Evolutionary conservation across 1,140 invertebrate species (phyloP), one percentile per base, ranked within the genome.

Genomic region (Drosophila nikananu): DNA sequence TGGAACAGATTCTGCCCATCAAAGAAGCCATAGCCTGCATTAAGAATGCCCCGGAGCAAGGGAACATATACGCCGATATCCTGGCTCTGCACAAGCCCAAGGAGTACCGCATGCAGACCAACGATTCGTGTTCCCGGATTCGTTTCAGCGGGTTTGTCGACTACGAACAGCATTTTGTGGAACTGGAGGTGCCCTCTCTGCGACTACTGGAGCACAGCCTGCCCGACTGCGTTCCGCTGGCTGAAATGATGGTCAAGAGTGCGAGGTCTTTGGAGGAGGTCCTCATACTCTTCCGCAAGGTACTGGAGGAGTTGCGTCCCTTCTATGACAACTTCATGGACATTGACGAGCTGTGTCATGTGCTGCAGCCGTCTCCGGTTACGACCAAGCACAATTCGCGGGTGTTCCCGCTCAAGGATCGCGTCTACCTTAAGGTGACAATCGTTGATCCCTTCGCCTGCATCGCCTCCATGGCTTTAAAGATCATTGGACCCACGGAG

Each of bases 271-370:
- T 92, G 2, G 55, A 49, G 2, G 76, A 77, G 8, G 49, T 60
- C 0, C 19, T 92, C 2, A 32, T 64, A 46, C 74, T 92, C 8
- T 93, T 77, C 58, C 49, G 46, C 0, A 92, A 90, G 25, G 35
- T 86, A 27, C 27, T 92, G n/a, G 83, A 92, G 37, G 81, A 93
- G 8, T 62, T 93, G 35, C 73, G 72, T 13, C 77, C 81, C 0
- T 93, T 93, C 30, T 93, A 93, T 41, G 81, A 77, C 1, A 82
- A 81, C 59, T 92, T 93, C 19, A 32, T 68, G 32, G 79, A 83
- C 37, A 93, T 93, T 9, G 92, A 93, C 57, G 92, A 92, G 32
- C 42, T 93, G 12, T 93, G 92, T 21, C 77, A 91, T 66, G 83
- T 93, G 7, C 60, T 93, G 32, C 84, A 93, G 46, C 92, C 92